Evolutionary conservation across 2,113 vertebrate genomes (phyloP), one percentile per base, ranked within the genome.

Genomic region (Limnothrissa miodon): DNA sequence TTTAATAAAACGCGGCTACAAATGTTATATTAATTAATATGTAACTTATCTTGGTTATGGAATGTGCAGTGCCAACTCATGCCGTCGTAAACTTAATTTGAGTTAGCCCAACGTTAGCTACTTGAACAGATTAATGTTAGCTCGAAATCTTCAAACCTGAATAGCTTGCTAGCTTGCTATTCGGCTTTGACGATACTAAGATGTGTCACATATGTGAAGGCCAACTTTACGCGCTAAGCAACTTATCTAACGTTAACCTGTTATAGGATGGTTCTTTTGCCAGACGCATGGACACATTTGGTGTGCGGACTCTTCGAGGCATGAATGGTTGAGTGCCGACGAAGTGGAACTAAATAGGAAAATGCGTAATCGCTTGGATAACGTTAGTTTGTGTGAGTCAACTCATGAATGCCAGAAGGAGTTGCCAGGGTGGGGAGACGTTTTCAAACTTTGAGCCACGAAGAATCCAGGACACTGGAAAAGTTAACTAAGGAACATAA

Each of bases 121-220:
- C 66, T 36, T 74, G 66, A 13, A 33, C 29, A 74, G 66, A 74
- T 74, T 74, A 42, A 42, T 6, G 42, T 42, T 42, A 74, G 66
- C 66, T 74, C 29, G 33, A 36, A 36, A 74, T 39, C 66, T 36
- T 74, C 66, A 36, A 29, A 70, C n/a, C 25, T 66, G 59, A 25
- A 29, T 17, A 36, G 89, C 78, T 90, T 89, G 90, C 90, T 92
- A 91, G 86, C 88, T 85, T 11, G 86, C 88, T 82, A 85, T 81
- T 45, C 21, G 25, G 66, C 23, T 7, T 44, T 4, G 51, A 45
- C 48, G 66, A 74, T 36, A 74, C 66, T 5, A 74, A 39, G 66
- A 36, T 36, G 36, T 74, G 66, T 74, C 66, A 17, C 66, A 74
- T 33, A 74, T 13, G 8, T 48, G 19, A 56, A 56, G 51, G 51